Evolutionary conservation across 2,113 vertebrate genomes (phyloP).

Genomic region (Hepsetus odoe): DNA sequence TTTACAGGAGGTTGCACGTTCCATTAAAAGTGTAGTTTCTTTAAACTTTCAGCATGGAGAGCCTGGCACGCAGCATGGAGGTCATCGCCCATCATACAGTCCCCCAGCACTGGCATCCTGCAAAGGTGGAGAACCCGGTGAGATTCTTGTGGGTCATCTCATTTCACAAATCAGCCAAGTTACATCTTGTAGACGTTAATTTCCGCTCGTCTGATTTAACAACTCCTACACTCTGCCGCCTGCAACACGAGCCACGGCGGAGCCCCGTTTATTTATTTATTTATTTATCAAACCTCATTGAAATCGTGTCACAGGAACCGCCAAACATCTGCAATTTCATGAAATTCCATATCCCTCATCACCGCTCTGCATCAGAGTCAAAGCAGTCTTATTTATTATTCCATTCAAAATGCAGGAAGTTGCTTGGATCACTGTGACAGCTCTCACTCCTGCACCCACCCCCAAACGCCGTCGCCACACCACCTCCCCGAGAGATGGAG

Average conservation of each 20-base stretch:
- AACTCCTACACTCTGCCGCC: conserved; percentile 23
- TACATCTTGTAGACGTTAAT: conserved; percentile 18
- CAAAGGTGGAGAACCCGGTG: neutral
- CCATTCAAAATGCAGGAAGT: conserved; percentile 44
- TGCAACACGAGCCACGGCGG: neutral
- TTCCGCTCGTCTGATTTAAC: conserved; percentile 33
- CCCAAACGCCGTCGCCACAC: neutral
- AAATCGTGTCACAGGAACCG: conserved; percentile 23
- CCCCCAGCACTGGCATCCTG: neutral
- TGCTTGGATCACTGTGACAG: conserved; percentile 42
- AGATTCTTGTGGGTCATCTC: neutral
- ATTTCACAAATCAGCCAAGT: conserved; percentile 1
- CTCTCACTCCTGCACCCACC: conserved; percentile 17
- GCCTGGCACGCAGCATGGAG: too few relatives aligned
- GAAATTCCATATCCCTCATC: conserved; percentile 35
- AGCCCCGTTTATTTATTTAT: neutral
- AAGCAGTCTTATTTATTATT: conserved; percentile 53
- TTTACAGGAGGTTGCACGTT: too few relatives aligned
- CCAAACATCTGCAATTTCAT: conserved; percentile 37
- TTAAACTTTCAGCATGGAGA: too few relatives aligned
- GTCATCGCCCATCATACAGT: too few relatives aligned
- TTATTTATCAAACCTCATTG: conserved; percentile 18
- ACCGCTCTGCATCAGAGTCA: conserved; percentile 33
- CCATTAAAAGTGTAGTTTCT: too few relatives aligned
- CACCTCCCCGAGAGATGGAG: conserved; percentile 21